Evolutionary conservation across 2,797 vertebrate species (phyloP), one percentile per base, ranked within the genome.

Genomic region (Neopelma chrysocephalum): DNA sequence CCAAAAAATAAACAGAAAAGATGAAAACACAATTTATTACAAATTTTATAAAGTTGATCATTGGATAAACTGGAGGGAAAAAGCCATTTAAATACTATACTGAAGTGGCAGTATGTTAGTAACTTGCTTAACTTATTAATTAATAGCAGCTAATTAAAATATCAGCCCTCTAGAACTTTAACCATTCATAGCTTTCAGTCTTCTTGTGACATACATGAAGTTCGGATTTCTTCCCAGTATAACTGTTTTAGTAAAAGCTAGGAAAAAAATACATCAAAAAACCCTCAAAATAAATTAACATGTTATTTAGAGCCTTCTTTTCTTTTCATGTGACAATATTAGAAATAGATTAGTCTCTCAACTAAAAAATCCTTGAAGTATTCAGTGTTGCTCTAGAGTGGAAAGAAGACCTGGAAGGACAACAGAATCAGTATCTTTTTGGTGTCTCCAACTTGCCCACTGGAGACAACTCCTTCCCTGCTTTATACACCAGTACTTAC

Each of bases 141-240:
- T 76, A 87, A 58, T 15, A 62, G 42, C 17, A 94, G 51, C 53
- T 90, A 88, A 91, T 68, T 81, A 93, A 88, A 90, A 86, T 26
- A 15, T 71, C 57, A 81, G 22, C 18, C 57, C n/a, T 81, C 29
- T 76, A 81, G 65, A 93, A 83, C 64, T 77, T 82, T 9, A 73
- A 40, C 27, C 76, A 43, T 40, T 62, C n/a, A 43, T 25, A 77
- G 57, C 36, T 86, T 73, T 77, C 65, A 88, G 23, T 73, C 23
- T 71, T 82, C 29, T 78, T 75, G 57, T 61, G 50, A 81, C 51
- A 62, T 12, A 53, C 5, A 11, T 15, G 17, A 75, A 56, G 6
- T 45, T 75, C 90, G 57, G 72, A 71, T 81, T 91, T 83, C 73
- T 92, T 94, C 79, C 53, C 64, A 81, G 57, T 60, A 11, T 45